Evolutionary conservation across 2,888 invertebrate species (phyloP).

Genomic region (Hymenopus coronatus): DNA sequence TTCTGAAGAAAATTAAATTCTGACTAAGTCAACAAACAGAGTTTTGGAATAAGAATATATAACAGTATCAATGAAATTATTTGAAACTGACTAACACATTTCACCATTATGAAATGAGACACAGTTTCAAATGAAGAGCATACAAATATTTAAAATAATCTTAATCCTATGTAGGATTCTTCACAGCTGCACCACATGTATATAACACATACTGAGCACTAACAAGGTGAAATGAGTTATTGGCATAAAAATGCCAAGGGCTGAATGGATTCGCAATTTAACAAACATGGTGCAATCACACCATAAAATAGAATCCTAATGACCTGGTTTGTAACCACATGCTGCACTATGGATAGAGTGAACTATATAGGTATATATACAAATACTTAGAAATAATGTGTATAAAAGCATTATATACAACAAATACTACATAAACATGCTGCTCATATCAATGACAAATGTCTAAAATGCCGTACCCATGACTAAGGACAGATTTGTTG

Average conservation of each 20-base stretch:
- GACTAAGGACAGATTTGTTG: slow-evolving; percentile 47
- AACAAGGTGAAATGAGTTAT: background rate
- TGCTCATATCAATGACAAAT: background rate
- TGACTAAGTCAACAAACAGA: background rate
- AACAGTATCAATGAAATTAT: background rate
- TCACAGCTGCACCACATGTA: too few species aligned
- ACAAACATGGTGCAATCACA: too few species aligned
- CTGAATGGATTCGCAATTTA: background rate
- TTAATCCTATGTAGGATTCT: too few species aligned
- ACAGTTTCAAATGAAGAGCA: background rate
- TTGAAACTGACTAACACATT: background rate
- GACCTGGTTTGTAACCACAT: background rate
- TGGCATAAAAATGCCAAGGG: background rate
- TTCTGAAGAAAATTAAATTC: too few species aligned
- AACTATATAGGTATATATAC: background rate
- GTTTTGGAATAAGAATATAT: background rate
- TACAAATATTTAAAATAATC: background rate
- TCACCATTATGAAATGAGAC: background rate
- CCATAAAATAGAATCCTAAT: too few species aligned
- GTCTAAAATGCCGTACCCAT: slow-evolving; percentile 40
- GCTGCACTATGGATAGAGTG: background rate
- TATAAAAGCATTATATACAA: background rate
- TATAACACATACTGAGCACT: background rate
- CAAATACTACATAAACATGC: background rate
- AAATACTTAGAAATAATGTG: background rate